Evolutionary conservation across 2,797 vertebrate species (phyloP).

Genomic region (Chanos chanos): DNA sequence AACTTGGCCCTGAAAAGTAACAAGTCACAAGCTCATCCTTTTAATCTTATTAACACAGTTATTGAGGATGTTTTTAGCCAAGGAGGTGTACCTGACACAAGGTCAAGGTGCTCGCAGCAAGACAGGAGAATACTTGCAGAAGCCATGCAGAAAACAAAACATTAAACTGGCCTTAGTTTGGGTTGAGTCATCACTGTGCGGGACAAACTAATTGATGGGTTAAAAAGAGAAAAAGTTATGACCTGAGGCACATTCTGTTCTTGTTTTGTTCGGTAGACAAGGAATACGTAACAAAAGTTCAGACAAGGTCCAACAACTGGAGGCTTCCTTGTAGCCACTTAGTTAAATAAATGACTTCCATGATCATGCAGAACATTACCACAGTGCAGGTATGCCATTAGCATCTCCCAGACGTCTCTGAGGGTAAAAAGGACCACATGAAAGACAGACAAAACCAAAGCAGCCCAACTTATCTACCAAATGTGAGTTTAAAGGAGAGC

Average conservation of each 20-base stretch:
- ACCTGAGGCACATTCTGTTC: slow-evolving; percentile 57
- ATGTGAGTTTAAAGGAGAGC: too few relatives aligned
- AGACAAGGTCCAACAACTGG: background rate
- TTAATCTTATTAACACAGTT: too few relatives aligned
- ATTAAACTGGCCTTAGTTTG: background rate
- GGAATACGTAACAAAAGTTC: slow-evolving; percentile 8
- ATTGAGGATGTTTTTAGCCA: too few relatives aligned
- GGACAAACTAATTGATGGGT: slow-evolving; percentile 38
- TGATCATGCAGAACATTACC: background rate
- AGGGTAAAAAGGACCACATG: slow-evolving; percentile 4
- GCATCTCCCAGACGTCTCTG: background rate
- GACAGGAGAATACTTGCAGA: too few relatives aligned
- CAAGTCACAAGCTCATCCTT: too few relatives aligned
- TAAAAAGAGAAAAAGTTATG: slow-evolving; percentile 18
- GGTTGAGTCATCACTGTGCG: slow-evolving; percentile 27
- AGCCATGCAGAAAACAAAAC: slow-evolving; percentile 11
- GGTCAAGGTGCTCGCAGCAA: too few relatives aligned
- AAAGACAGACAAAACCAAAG: slow-evolving; percentile 2
- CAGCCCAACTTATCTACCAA: background rate
- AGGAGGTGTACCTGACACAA: too few relatives aligned
- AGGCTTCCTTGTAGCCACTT: slow-evolving; percentile 22
- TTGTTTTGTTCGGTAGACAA: slow-evolving; percentile 29
- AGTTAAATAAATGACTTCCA: slow-evolving; percentile 25
- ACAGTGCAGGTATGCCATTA: slow-evolving; percentile 24
- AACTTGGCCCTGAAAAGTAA: too few relatives aligned